phyloP scores from a whole-genome alignment of 2,888 invertebrate genomes.

The Melangyna quadrimaculata region DNA sequence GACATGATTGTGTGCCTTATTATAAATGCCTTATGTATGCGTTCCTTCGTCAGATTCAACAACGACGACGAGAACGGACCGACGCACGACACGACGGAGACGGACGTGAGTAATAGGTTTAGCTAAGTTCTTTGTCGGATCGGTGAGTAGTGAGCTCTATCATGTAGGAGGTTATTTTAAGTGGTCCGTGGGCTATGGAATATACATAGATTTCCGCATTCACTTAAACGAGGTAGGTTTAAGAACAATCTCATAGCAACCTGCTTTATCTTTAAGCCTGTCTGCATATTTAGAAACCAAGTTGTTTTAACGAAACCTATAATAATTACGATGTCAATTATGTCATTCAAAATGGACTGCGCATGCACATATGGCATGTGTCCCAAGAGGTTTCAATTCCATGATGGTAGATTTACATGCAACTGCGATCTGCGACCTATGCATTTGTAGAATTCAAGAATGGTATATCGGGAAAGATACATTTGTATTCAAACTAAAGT shows the following conservation, averaged over 20 bases:
- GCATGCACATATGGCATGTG: neutral
- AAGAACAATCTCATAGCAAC: slow-evolving; percentile 43
- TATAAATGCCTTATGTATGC: slow-evolving; percentile 17
- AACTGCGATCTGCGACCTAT: neutral
- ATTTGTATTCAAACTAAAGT: neutral
- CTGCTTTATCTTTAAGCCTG: neutral
- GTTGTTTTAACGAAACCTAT: slow-evolving; percentile 57
- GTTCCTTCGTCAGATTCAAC: neutral
- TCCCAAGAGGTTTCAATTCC: neutral
- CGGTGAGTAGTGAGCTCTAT: slow-evolving; percentile 8
- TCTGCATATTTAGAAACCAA: slow-evolving; percentile 12
- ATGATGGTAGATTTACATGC: neutral
- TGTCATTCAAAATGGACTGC: slow-evolving; percentile 41
- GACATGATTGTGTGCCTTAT: slow-evolving; percentile 53
- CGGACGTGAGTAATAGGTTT: neutral
- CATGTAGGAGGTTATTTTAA: slow-evolving; percentile 37
- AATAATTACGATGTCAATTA: slow-evolving; percentile 63
- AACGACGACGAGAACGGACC: no score
- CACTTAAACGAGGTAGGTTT: neutral
- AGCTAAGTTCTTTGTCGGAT: slow-evolving; percentile 52
- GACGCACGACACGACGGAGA: neutral
- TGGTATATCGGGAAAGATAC: neutral
- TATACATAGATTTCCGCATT: slow-evolving; percentile 65
- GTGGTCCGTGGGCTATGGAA: slow-evolving; percentile 35
- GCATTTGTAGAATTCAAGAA: neutral